Conservation (phyloP, 2,888 invertebrate genomes). For the Dexiosoma caninum region DNA sequence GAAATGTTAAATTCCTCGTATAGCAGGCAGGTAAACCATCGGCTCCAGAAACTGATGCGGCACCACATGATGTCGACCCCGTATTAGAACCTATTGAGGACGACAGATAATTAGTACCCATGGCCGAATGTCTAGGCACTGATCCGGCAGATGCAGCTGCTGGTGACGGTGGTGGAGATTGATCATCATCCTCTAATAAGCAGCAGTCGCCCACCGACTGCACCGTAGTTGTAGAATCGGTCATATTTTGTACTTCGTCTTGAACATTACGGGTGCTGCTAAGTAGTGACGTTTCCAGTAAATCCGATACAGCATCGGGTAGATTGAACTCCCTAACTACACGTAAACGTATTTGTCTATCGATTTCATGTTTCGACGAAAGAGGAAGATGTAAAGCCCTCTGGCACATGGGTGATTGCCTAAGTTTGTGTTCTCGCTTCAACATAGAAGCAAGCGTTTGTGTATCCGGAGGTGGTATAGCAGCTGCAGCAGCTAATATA, state of each 20-base stretch:
- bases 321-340: slow-evolving; percentile 96
- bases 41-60: slow-evolving; percentile 68
- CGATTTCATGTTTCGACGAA: slow-evolving; percentile 87
- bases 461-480: slow-evolving; percentile 86
- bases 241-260: slow-evolving; percentile 66
- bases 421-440: slow-evolving; percentile 89
- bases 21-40: slow-evolving; percentile 78
- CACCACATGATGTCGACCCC: slow-evolving; percentile 62
- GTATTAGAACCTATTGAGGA: slow-evolving; percentile 66
- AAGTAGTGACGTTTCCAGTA: slow-evolving; percentile 81
- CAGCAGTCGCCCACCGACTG: slow-evolving; percentile 72
- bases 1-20: slow-evolving; percentile 82
- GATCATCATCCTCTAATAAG: slow-evolving; percentile 73
- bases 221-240: slow-evolving; percentile 68
- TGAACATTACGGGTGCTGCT: slow-evolving; percentile 65
- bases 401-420: slow-evolving; percentile 87
- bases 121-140: slow-evolving; percentile 67
- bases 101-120: slow-evolving; percentile 74
- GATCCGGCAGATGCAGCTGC: slow-evolving; percentile 69
- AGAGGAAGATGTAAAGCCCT: slow-evolving; percentile 87
- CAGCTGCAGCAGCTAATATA: slow-evolving; percentile 82
- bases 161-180: slow-evolving; percentile 78
- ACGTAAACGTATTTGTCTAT: slow-evolving; percentile 88
- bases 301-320: slow-evolving; percentile 91
- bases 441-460: slow-evolving; percentile 88